Conservation (phyloP, 2,888 invertebrate species). For the Epirrhoe alternata region DNA sequence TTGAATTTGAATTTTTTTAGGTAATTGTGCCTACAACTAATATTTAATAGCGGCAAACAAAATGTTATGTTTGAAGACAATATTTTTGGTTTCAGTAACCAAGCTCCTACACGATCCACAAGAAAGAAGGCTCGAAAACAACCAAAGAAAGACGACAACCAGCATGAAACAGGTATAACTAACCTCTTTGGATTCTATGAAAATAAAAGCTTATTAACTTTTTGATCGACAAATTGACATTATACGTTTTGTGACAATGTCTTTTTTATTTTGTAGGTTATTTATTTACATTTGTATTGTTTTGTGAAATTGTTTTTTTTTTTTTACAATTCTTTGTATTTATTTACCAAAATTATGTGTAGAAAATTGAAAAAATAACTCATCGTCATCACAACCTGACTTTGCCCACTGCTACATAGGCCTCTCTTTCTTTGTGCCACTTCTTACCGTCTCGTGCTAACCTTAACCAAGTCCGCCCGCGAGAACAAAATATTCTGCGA, state of each 20-base stretch:
- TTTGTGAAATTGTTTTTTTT: constrained; percentile 37
- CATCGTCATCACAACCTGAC: too few relatives aligned
- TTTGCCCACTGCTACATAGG: too few relatives aligned
- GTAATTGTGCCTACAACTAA: too few relatives aligned
- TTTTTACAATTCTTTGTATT: constrained; percentile 24
- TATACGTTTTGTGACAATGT: constrained; percentile 13
- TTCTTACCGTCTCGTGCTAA: too few relatives aligned
- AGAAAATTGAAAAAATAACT: constrained; percentile 2
- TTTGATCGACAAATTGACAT: not conserved
- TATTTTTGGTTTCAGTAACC: constrained; percentile 59
- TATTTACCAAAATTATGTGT: constrained; percentile 23
- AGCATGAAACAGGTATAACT: constrained; percentile 70
- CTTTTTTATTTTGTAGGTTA: constrained; percentile 13
- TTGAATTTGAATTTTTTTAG: too few relatives aligned
- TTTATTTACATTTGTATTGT: constrained; percentile 28
- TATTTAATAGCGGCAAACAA: too few relatives aligned
- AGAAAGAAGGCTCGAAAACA: constrained; percentile 59
- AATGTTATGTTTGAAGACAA: not conserved
- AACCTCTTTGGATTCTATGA: not conserved
- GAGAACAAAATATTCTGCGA: too few relatives aligned
- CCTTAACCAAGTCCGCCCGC: too few relatives aligned
- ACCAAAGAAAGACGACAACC: constrained; percentile 70
- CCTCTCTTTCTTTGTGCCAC: too few relatives aligned
- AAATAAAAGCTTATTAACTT: constrained; percentile 1
- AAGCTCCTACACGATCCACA: constrained; percentile 67